Evolutionary conservation across 2,888 invertebrate species (phyloP).

Genomic region (Drosophila affinis): DNA sequence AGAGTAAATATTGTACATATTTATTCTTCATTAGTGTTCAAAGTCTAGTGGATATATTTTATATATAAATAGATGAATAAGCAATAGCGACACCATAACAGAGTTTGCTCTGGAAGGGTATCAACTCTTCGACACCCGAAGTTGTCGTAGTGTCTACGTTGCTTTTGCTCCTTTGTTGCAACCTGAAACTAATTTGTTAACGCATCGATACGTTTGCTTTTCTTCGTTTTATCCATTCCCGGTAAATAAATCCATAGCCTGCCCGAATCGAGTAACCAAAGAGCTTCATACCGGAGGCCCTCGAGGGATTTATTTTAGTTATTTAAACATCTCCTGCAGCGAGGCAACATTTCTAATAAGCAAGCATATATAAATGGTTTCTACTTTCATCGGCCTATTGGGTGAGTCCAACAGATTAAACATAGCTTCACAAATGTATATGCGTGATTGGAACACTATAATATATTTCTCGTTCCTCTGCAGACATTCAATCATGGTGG

Average conservation of each 20-base stretch:
- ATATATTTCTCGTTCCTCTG: conserved; percentile 17
- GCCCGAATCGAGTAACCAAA: conserved; percentile 36
- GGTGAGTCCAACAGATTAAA: conserved; percentile 68
- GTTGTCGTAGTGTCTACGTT: conserved; percentile 11
- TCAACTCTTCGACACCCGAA: not conserved
- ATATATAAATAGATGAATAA: not conserved
- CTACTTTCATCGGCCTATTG: conserved; percentile 84
- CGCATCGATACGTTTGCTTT: conserved; percentile 21
- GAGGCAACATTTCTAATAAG: conserved; percentile 61
- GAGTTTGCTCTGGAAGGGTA: not conserved
- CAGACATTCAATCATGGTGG: conserved; percentile 99
- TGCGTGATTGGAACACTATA: too few species aligned
- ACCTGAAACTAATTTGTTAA: conserved; percentile 47
- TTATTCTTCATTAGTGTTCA: not conserved
- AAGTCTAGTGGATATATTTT: not conserved
- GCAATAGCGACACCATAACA: not conserved
- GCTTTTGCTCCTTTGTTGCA: conserved; percentile 45
- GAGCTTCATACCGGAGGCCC: conserved; percentile 25
- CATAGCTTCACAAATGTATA: not conserved
- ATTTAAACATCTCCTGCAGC: conserved; percentile 56
- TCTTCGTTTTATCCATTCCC: conserved; percentile 9
- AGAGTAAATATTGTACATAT: not conserved
- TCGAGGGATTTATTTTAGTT: conserved; percentile 53
- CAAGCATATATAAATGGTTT: conserved; percentile 84
- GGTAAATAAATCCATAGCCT: conserved; percentile 16